Evolutionary conservation across 1,140 invertebrate species (phyloP), one percentile per base, ranked within the genome.

Genomic region (Lepidurus apus): DNA sequence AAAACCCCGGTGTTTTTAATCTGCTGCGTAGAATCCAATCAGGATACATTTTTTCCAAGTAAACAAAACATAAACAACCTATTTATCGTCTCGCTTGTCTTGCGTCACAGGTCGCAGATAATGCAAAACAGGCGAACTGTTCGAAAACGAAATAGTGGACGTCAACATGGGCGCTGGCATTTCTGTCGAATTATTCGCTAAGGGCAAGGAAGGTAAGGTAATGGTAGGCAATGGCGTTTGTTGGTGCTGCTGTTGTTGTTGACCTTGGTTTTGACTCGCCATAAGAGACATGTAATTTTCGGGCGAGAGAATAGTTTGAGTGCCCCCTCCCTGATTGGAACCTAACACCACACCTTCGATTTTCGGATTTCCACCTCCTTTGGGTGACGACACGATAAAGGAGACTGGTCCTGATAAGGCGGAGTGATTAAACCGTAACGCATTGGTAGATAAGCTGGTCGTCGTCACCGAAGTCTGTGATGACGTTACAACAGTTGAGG

Each of bases 371-470:
- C 53, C 53, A 6, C 53, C 53, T 17, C 53, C 53, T 17, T 65
- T 65, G 53, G 53, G 53, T 1, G 53, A 65, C 10, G 53, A 65
- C 13, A 65, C 53, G 53, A 65, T 65, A 65, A 65, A 65, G 1
- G 53, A 65, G 53, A 65, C 53, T n/a, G 53, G 53, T 65, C 53
- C 53, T 65, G 53, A n/a, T 65, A 65, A 65, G 53, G 53, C 53
- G 53, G 53, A 65, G 13, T 13, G 53, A 65, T 65, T 65, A 17
- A 65, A 65, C 6, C 53, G 53, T 21, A 65, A 65, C 2, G 53
- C 9, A 21, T 17, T 65, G n/a, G 17, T 65, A n/a, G 53, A 65
- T 65, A 65, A 13, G 53, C 53, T 65, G 17, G 53, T 11, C 6
- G 53, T 65, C 9, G 53, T 65, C 53, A 65, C 53, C 13, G 53